Conservation (phyloP, 2,888 invertebrate genomes). For the Mimumesa dahlbomi region DNA sequence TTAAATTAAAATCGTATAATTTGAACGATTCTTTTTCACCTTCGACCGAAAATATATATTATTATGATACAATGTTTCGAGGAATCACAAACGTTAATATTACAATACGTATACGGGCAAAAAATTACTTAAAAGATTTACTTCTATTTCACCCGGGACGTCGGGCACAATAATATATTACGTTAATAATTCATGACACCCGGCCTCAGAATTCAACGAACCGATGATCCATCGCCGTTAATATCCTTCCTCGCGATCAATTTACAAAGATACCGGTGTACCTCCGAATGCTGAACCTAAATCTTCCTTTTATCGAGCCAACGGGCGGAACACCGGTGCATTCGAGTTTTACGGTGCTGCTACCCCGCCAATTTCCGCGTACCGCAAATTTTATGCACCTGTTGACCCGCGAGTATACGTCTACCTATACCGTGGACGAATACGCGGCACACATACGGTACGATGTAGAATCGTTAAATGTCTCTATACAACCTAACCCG, state of each 20-base stretch:
- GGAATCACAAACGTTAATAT: no score
- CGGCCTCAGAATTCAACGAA: constrained; percentile 40
- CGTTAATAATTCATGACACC: constrained; percentile 43
- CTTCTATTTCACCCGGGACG: constrained; percentile 45
- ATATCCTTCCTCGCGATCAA: constrained; percentile 53
- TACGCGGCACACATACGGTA: no score
- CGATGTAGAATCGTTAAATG: constrained; percentile 12
- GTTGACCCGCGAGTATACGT: constrained; percentile 55
- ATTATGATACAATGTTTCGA: no score
- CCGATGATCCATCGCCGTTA: constrained; percentile 57
- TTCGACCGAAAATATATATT: no score
- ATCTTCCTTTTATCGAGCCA: constrained; percentile 59
- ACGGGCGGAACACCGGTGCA: constrained; percentile 49
- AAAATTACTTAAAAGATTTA: constrained; percentile 42
- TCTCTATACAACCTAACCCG: constrained; percentile 24
- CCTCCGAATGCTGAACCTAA: constrained; percentile 48
- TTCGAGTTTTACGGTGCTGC: constrained; percentile 57
- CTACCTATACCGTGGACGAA: neutral
- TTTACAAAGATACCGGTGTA: constrained; percentile 43
- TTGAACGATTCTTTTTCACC: no score
- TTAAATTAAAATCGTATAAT: no score
- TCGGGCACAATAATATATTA: constrained; percentile 49
- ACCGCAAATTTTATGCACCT: constrained; percentile 66
- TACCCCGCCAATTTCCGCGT: constrained; percentile 64
- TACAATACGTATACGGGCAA: neutral